Base-by-base conservation (phyloP, 2,888 invertebrate species). In the Netelia inedita region DNA sequence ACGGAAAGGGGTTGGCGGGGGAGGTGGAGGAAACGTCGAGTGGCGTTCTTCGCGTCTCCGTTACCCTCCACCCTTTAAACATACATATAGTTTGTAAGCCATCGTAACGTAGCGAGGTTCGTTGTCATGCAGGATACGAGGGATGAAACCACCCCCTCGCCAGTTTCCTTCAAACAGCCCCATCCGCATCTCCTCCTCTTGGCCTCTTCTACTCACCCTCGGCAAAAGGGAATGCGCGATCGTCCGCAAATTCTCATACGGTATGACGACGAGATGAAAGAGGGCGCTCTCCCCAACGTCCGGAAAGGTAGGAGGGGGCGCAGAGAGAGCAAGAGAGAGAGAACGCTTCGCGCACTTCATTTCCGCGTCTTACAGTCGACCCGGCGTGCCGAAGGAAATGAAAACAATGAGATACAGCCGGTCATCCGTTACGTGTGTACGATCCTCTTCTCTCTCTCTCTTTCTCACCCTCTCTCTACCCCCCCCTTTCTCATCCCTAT, bases 331-430 rank as follows among this genome's bases (percentile, higher is more conserved):
- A 43, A 55, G n/a, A 10, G 68, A 11, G 19, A 11, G 79, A 57
- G 59, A 61, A 55, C 8, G 83, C 66, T 46, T 90, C 89, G 92
- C 91, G 91, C 91, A 93, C 93, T 93, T 93, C 93, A 93, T 93
- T 93, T 93, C 93, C 93, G 93, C 93, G 93, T 93, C 93, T 93
- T 93, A 93, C 93, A 93, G 93, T 88, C 74, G 88, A 87, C 89
- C 90, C 90, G 92, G 90, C 90, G 88, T 88, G 89, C 88, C 92
- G 91, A 92, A 93, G 93, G 93, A 93, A 93, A 93, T 93, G 93
- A 93, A 93, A 93, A 93, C 93, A 93, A 93, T 93, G 93, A 93
- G 93, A 93, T 93, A 93, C 93, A 93, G 93, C 93, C 85, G 93
- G 93, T 93, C 93, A 93, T 93, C 93, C 92, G 93, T 93, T 93